Base-by-base conservation (phyloP, 1,140 invertebrate genomes). In the Charaxes varanes region DNA sequence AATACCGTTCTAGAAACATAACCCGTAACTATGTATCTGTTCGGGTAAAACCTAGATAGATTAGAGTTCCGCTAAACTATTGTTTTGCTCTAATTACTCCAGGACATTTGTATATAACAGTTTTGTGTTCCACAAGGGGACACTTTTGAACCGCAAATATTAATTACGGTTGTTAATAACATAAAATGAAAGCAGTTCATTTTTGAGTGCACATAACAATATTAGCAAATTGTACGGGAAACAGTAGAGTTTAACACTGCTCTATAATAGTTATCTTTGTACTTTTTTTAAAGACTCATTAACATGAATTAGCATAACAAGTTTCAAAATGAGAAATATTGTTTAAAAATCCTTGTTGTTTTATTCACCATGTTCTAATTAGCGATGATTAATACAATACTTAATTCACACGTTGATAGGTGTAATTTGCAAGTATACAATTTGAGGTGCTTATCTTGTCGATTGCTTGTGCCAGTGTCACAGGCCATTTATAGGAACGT, bases 401-500 rank as follows among this genome's bases (percentile, higher is more conserved):
- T 18, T 5, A 32, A 22, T 42, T 44, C 33, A 23, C 41, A 44
- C 41, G 26, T 23, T 30, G 15, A 31, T 37, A 37, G 14, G 32
- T 45, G 30, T 43, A 48, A 45, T 41, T 26, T 41, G 30, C 8
- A 37, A 6, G 7, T 42, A 33, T 38, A 27, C 23, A 37, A 46
- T 40, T 41, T 16, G 16, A 32, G 11, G 33, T 36, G 26, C 7
- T 41, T 48, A 48, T 31, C 32, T 21, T 48, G 32, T 48, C 45
- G 38, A 48, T 41, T 48, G 26, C 44, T 33, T 18, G 10, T 19
- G 22, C 13, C 36, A 36, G 38, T 48, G 45, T 48, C 45, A 33
- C 43, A 46, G 43, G 43, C 33, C 40, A 17, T 36, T 37, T n/a
- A 31, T 31, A 17, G 16, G 23, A 26, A 41, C 50, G 45, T 53